Evolutionary conservation across 2,113 vertebrate genomes (phyloP), one percentile per base, ranked within the genome.

Genomic region (Sporophila hypoxantha): DNA sequence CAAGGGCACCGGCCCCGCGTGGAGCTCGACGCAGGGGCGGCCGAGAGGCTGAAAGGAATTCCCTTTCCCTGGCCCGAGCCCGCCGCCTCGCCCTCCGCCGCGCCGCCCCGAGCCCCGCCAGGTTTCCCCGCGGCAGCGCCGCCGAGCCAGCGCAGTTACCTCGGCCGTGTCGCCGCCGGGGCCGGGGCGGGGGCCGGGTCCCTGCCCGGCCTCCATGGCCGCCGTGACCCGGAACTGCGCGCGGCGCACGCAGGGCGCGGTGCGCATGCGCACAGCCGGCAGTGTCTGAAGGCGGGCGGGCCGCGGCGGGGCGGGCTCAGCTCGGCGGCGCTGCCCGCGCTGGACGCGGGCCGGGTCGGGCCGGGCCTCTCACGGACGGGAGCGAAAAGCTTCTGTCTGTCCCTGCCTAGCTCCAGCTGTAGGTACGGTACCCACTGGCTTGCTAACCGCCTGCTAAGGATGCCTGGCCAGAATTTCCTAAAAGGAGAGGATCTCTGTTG

Each of bases 291-390:
- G 25, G 27, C 27, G 17, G 61, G 2, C 9, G 6, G 17, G 2
- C 2, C 6, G 6, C 17, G 25, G 37, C 14, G 14, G 55, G 39
- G 32, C 0, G 3, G 46, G 26, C 0, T 1, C 0, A 37, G 32
- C 14, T 0, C 3, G 0, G 77, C 9, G 12, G 64, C 15, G 0
- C 9, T 2, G 55, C 13, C 8, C 1, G 46, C 8, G 0, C 0
- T 1, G 17, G 3, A 14, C 3, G 1, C 14, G 17, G 36, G 17
- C 44, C 9, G 9, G 1, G 13, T 0, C 14, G 17, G 36, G 17
- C 44, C 9, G 9, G 1, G 13, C 0, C 5, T 44, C 25, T 17
- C 21, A 0, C 1, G 5, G 27, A 15, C 2, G 7, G 30, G 1
- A 8, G 27, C 9, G 2, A 23, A 30, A 30, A 39, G 41, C 5